Evolutionary conservation across 1,140 invertebrate species (phyloP), one percentile per base, ranked within the genome.

Genomic region (Magallana ariakensis): DNA sequence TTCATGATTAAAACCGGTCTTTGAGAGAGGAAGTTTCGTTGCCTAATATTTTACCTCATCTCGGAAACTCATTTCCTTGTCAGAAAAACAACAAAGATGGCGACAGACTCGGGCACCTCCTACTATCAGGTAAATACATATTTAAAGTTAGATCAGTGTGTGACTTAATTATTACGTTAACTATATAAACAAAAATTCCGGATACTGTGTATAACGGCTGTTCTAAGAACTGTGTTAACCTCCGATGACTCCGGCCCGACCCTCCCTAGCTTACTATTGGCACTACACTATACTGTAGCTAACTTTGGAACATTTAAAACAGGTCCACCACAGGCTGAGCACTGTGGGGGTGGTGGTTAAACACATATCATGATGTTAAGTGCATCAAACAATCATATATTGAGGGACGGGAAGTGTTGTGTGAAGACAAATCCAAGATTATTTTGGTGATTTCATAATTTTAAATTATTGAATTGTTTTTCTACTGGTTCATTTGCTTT

Each of bases 61-160:
- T 82, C 46, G 55, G 80, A 82, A 82, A 82, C 55, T 56, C 46
- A 82, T 56, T 55, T 60, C 56, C 56, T 46, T 62, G 83, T 84
- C 83, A 84, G 33, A 60, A 58, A 84, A 89, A 90, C 66, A 75
- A 75, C 66, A 75, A 92, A 91, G 86, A 91, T 91, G 91, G 91
- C 91, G 89, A 87, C 89, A 82, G 92, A 92, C 85, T 86, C 87
- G 87, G 91, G 91, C 89, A 91, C 91, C 90, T 91, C 92, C 90
- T 91, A 92, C 88, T 88, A 87, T 89, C 90, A 90, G 91, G 91
- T 92, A 88, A 88, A 87, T 19, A 84, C 58, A n/a, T 5, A 33
- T 88, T 83, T 46, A 70, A 53, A 53, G 22, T 19, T 10, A 80
- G 13, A 46, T 80, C 84, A 22, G 15, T 80, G n/a, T 87, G 19